Base-by-base conservation (phyloP, 2,888 invertebrate genomes). In the Bellardia bayeri region DNA sequence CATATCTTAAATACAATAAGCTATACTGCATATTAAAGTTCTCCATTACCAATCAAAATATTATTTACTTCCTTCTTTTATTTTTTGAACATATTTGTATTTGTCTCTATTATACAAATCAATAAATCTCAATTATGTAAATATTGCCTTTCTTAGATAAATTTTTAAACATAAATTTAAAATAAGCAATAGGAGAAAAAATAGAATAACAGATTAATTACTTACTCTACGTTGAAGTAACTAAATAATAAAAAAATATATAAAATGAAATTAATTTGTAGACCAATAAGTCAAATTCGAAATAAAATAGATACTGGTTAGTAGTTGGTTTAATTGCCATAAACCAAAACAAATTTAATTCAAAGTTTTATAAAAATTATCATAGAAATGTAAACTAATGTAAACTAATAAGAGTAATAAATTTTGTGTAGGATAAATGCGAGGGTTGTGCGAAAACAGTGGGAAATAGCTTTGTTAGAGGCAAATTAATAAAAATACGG, bases 101-200 rank as follows among this genome's bases (percentile, higher is more conserved):
- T 51, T 51, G 2, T n/a, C 4, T 71, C 14, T 13, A 42, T n/a
- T 54, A 23, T 11, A n/a, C 40, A 45, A 33, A 37, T 51, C 42
- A 61, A 86, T 86, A 86, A 74, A 78, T 86, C 78, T 82, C 78
- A 86, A 82, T 86, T 86, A 86, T 78, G 74, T 61, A 78, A 82
- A 82, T 74, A 42, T 61, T 63, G 9, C 11, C 75, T 45, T 51
- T 51, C 63, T 79, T 42, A 64, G 75, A 81, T 72, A 76, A 79
- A 74, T 66, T 58, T 45, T 54, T 45, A 3, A 33, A 78, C 74
- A 79, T 85, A 85, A 85, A 75, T 85, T 69, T 69, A 23, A 56
- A 71, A 61, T 76, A 14, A 14, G 14, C 23, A 63, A 71, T 45
- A 75, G 4, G 40, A 13, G 49, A 49, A 37, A 51, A 56, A 68